Evolutionary conservation across 2,888 invertebrate species (phyloP).

Genomic region (Rhagium mordax): DNA sequence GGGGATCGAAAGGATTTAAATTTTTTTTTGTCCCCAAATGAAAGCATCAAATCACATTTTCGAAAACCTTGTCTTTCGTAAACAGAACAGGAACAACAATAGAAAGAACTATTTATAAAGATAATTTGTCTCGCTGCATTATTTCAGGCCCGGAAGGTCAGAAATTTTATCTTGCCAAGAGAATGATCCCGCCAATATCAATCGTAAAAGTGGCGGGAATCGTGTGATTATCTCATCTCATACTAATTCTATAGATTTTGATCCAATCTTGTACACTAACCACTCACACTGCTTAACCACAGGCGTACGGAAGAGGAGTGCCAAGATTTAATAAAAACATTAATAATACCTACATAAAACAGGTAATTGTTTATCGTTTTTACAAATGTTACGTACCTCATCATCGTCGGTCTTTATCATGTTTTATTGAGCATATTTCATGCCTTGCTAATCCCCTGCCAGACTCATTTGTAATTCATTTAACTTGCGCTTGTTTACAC

Average conservation of each 20-base stretch:
- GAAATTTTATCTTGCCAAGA: slow-evolving; percentile 9
- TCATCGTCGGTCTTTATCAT: too few species aligned
- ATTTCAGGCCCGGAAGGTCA: slow-evolving; percentile 22
- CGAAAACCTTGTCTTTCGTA: not conserved
- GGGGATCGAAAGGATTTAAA: too few species aligned
- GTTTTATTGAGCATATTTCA: too few species aligned
- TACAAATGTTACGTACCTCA: too few species aligned
- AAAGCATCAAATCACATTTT: too few species aligned
- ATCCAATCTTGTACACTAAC: slow-evolving; percentile 2
- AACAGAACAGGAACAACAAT: not conserved
- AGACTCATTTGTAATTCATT: too few species aligned
- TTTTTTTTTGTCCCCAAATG: too few species aligned
- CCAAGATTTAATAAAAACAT: not conserved
- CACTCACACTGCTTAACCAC: not conserved
- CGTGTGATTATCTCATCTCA: slow-evolving; percentile 13
- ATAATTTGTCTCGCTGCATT: slow-evolving; percentile 21
- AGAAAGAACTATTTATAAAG: slow-evolving; percentile 3
- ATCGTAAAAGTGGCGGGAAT: slow-evolving; percentile 26
- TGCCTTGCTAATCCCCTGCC: too few species aligned
- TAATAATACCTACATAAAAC: too few species aligned
- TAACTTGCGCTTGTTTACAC: too few species aligned
- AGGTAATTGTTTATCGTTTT: too few species aligned
- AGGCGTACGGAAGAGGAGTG: not conserved
- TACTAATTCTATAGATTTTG: slow-evolving; percentile 16
- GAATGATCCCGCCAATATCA: slow-evolving; percentile 20